Evolutionary conservation across 2,888 invertebrate genomes (phyloP), one percentile per base, ranked within the genome.

Genomic region (Diaphora mendica): DNA sequence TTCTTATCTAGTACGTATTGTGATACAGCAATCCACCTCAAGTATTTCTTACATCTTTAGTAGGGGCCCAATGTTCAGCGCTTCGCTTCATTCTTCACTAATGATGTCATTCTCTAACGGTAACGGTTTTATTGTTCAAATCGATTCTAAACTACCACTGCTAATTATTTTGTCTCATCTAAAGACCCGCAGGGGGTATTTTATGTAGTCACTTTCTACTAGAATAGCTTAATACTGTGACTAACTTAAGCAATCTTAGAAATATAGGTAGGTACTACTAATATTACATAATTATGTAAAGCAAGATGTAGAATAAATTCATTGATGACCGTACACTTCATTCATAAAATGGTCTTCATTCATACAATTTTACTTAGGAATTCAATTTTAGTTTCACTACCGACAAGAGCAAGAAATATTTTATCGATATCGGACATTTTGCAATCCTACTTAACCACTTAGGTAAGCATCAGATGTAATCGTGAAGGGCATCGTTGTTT

Each of bases 401-500:
- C 44, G 39, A 72, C 71, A 73, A 33, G 30, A 77, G 68, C 67
- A 48, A 71, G 67, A 74, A 59, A 68, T 44, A 55, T 79, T 76
- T 74, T 72, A 82, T 74, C 67, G 51, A 71, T 82, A 82, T 82
- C 83, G 79, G 72, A 77, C 80, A 86, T 90, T 91, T 90, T 81
- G 89, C 91, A 90, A 91, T 87, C 80, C 89, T 87, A 90, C 89
- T 90, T 89, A 87, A 85, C 90, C 90, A 89, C 90, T 91, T 90
- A 85, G 68, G 79, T 85, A 78, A 83, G 84, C 84, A 85, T 86
- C 80, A 86, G 88, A 87, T 86, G 81, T 87, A 89, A 93, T 93
- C 92, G 87, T 79, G 88, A 93, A 92, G 93, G 91, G 91, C 92
- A 91, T 90, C 90, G 90, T 90, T 92, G 93, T 93, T 92, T 93